Conservation (phyloP, 2,113 vertebrate species). For the Poeciliopsis occidentalis region DNA sequence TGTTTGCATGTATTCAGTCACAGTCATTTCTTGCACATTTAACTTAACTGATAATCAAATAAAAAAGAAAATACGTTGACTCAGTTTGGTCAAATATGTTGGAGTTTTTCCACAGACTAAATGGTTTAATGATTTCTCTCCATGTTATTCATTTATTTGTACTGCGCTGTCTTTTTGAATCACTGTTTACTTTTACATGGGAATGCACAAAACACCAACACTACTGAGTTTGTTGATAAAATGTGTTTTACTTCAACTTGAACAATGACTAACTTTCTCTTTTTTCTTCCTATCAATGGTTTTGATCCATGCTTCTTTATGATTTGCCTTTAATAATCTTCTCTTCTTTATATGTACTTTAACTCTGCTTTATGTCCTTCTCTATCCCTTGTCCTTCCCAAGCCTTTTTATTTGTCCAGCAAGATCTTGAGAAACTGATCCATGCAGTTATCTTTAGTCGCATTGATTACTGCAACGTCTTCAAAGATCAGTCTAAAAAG, state of each 20-base stretch:
- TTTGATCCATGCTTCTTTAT: constrained; percentile 60
- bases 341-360: constrained; percentile 59
- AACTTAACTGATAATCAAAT: too few relatives aligned
- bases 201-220: neutral
- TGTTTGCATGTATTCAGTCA: too few relatives aligned
- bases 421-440: too few relatives aligned
- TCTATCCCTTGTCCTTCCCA: constrained; percentile 54
- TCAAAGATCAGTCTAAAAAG: too few relatives aligned
- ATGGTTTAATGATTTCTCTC: neutral
- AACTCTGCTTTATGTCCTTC: constrained; percentile 58
- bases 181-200: neutral
- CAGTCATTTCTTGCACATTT: too few relatives aligned
- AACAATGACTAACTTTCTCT: constrained; percentile 36
- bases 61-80: too few relatives aligned
- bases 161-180: neutral
- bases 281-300: constrained; percentile 58
- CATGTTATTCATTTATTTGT: neutral
- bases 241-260: constrained; percentile 30
- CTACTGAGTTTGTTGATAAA: neutral
- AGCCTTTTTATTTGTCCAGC: constrained; percentile 57
- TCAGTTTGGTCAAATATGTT: too few relatives aligned
- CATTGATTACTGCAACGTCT: too few relatives aligned
- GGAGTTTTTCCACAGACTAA: too few relatives aligned
- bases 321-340: constrained; percentile 69
- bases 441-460: too few relatives aligned